Evolutionary conservation across 2,888 invertebrate genomes (phyloP).

Genomic region (Tachina fera): DNA sequence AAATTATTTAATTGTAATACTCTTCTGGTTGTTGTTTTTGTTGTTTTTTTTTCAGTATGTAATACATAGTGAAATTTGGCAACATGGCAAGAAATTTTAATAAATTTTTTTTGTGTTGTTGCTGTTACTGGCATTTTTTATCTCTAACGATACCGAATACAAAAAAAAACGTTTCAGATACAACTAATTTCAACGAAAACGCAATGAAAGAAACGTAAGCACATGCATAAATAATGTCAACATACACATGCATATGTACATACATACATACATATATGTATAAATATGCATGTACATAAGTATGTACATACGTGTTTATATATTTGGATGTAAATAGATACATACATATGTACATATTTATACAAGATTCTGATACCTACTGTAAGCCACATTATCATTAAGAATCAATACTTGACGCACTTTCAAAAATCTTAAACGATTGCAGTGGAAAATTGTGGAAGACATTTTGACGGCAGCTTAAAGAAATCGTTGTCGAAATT

Average conservation of each 20-base stretch:
- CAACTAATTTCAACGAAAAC: conserved; percentile 16
- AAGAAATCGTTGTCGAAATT: no score
- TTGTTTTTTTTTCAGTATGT: conserved; percentile 26
- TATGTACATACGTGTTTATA: neutral
- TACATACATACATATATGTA: neutral
- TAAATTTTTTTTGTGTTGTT: conserved; percentile 46
- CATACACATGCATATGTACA: neutral
- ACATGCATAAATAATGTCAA: neutral
- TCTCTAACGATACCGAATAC: conserved; percentile 59
- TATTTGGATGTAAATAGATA: conserved; percentile 2
- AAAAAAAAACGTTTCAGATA: conserved; percentile 22
- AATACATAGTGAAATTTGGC: conserved; percentile 67
- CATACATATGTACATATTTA: neutral
- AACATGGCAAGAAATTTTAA: conserved; percentile 65
- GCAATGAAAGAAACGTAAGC: conserved; percentile 2
- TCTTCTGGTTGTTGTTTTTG: conserved; percentile 25
- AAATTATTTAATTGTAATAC: conserved; percentile 72
- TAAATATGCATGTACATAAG: neutral
- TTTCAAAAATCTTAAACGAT: no score
- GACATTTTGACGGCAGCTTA: no score
- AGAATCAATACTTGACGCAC: no score
- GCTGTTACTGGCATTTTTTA: conserved; percentile 56
- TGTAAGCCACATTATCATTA: no score
- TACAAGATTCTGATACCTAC: neutral
- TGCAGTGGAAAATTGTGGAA: no score